A percentile compares a stretch with the other conserved stretches of the same genome.
phyloP scores from a whole-genome alignment of 2,888 invertebrate species.

The Lepidocyrtinus sp. region DNA sequence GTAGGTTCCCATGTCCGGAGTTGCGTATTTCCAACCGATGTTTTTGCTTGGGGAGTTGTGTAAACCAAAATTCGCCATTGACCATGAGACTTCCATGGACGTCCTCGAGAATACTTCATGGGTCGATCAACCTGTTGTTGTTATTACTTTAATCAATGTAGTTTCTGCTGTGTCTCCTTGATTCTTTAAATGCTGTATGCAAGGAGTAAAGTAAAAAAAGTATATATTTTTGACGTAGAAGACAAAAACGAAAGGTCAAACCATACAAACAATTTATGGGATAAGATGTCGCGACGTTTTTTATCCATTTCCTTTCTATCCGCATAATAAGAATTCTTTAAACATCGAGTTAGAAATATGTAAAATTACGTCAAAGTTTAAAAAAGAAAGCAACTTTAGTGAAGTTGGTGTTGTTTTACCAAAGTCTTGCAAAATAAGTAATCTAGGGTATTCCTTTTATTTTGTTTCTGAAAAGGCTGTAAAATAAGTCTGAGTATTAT shows the following conservation, averaged over 20 bases:
- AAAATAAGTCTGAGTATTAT: conserved; percentile 46
- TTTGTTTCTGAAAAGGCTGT: conserved; percentile 38
- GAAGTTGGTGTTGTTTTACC: not conserved
- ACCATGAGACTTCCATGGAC: conserved; percentile 57
- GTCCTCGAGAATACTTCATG: conserved; percentile 58
- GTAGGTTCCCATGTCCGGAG: conserved; percentile 58
- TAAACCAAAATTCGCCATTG: conserved; percentile 39
- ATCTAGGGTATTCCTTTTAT: conserved; percentile 13
- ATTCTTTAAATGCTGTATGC: conserved; percentile 31
- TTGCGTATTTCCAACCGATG: conserved; percentile 47
- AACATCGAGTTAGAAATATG: not conserved
- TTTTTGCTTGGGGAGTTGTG: conserved; percentile 41
- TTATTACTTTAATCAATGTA: conserved; percentile 12
- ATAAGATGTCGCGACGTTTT: too few relatives aligned
- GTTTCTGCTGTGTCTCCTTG: conserved; percentile 28
- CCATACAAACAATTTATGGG: too few relatives aligned
- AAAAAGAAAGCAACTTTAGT: not conserved
- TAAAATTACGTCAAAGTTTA: not conserved
- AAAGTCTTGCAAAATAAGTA: not conserved
- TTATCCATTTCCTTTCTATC: not conserved
- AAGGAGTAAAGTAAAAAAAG: not conserved
- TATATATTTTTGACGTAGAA: not conserved
- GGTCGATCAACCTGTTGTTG: conserved; percentile 59
- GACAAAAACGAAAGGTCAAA: not conserved
- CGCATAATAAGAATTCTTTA: not conserved